phyloP scores from a whole-genome alignment of 1,140 invertebrate genomes.

The Cheumatopsyche charites region DNA sequence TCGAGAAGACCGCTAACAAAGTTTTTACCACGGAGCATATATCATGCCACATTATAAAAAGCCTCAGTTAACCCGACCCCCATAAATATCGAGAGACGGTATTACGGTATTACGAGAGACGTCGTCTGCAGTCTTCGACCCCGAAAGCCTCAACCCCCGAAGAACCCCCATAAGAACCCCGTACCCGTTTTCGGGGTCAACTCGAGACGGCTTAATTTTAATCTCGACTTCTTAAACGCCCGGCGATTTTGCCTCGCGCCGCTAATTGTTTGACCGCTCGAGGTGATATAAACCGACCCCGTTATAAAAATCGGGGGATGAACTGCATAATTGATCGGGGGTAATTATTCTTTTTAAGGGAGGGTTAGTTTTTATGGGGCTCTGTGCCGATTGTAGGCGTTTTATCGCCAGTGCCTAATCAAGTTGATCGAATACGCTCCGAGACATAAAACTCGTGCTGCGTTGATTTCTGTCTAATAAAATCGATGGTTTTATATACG shows the following conservation, averaged over 20 bases:
- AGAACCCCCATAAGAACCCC: not conserved
- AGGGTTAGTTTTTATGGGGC: conserved; percentile 36
- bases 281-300: conserved; percentile 51
- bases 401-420: too few relatives aligned
- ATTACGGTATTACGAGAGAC: conserved; percentile 23
- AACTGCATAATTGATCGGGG: conserved; percentile 57
- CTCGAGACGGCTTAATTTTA: conserved; percentile 44
- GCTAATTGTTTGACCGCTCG: conserved; percentile 54
- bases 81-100: conserved; percentile 30
- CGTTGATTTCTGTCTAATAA: too few relatives aligned
- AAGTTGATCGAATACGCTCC: too few relatives aligned
- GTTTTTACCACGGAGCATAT: not conserved
- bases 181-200: not conserved
- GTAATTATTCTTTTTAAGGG: conserved; percentile 54
- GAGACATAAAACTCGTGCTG: too few relatives aligned
- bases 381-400: conserved; percentile 24
- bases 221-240: conserved; percentile 48
- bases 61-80: conserved; percentile 27
- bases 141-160: not conserved
- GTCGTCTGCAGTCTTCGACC: conserved; percentile 30
- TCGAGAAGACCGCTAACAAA: not conserved
- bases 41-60: conserved; percentile 18
- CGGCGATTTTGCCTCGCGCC: conserved; percentile 43
- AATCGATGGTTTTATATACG: too few relatives aligned
- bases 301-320: conserved; percentile 33